Evolutionary conservation across 2,888 invertebrate species (phyloP).

Genomic region (Omphaloscelis lunosa): DNA sequence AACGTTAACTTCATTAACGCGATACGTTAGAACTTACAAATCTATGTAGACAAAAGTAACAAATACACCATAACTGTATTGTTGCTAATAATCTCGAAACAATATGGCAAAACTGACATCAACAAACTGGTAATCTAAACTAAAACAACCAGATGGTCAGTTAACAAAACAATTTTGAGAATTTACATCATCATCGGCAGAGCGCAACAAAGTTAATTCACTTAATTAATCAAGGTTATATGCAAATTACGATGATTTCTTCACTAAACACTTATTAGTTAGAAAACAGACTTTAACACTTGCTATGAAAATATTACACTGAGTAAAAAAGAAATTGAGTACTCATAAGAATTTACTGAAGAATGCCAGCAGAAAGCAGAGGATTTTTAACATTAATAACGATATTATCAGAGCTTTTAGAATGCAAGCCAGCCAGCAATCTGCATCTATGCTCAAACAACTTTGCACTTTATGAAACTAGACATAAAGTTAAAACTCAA

Average conservation of each 20-base stretch:
- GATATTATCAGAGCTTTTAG: neutral
- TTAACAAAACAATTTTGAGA: neutral
- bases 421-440: neutral
- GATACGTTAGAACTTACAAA: constrained; percentile 7
- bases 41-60: neutral
- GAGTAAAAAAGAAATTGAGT: neutral
- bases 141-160: neutral
- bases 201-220: neutral
- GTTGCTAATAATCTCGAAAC: constrained; percentile 9
- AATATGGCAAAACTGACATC: constrained; percentile 16
- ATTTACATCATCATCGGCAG: neutral
- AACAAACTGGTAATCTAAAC: neutral
- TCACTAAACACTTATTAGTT: neutral
- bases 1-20: constrained; percentile 34
- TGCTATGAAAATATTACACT: constrained; percentile 3
- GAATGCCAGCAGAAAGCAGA: neutral
- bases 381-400: neutral
- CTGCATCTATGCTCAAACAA: neutral
- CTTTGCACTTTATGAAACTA: neutral
- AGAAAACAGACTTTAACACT: neutral
- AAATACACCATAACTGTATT: neutral
- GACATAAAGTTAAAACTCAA: neutral
- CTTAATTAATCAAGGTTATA: neutral
- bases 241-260: neutral
- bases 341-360: neutral